These are phyloP conservation scores for Busseola fusca DNA, from an alignment of 2,888 invertebrate species.

Conservation along the genomic window DNA sequence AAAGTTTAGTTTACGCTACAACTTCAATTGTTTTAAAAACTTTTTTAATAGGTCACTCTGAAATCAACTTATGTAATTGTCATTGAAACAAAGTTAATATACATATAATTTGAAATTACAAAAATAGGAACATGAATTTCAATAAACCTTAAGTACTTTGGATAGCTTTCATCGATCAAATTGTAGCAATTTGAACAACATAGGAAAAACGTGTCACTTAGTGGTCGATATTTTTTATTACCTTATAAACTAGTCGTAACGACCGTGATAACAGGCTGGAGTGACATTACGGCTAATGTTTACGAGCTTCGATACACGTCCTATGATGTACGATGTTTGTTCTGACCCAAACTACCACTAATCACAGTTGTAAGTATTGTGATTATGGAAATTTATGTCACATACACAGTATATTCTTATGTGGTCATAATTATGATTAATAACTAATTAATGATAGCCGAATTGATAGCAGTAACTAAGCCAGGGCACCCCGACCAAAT, in stretches of 20 bases:
- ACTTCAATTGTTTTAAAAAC: no score
- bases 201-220: constrained; percentile 17
- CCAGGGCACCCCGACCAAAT: no score
- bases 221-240: constrained; percentile 31
- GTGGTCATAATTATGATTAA: background rate
- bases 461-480: no score
- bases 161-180: background rate
- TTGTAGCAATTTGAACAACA: background rate
- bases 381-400: background rate
- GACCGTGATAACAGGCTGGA: constrained; percentile 16
- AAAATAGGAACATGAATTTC: no score
- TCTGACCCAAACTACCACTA: constrained; percentile 8
- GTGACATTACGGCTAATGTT: constrained; percentile 11
- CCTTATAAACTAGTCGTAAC: constrained; percentile 23
- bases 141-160: background rate
- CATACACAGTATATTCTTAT: background rate
- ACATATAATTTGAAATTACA: no score
- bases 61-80: no score
- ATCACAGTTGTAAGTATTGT: background rate
- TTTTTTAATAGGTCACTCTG: no score
- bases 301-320: background rate
- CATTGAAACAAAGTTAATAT: no score
- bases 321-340: background rate
- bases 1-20: no score
- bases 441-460: background rate